phyloP scores from a whole-genome alignment of 2,888 invertebrate species.

The Metallyticus violacea region DNA sequence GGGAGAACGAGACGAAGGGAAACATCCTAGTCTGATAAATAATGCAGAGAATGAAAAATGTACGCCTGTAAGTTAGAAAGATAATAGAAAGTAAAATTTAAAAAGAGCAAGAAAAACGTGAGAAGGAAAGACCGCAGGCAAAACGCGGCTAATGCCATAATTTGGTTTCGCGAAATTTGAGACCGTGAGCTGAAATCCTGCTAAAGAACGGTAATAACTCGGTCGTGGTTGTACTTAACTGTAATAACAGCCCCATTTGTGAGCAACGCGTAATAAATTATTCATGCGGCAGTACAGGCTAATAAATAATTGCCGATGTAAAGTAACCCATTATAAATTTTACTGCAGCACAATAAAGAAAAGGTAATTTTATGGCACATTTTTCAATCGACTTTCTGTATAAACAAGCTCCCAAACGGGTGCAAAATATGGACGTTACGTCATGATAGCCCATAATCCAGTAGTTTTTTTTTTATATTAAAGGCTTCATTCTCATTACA shows the following conservation, averaged over 20 bases:
- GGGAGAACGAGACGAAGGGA: accelerated
- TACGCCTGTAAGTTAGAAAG: neutral
- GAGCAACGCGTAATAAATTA: neutral
- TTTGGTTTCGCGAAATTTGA: neutral
- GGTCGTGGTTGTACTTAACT: neutral
- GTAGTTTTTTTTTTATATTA: too few relatives aligned
- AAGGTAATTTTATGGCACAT: neutral
- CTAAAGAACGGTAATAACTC: neutral
- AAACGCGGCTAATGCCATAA: neutral
- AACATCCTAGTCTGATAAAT: too few relatives aligned
- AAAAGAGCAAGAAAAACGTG: neutral
- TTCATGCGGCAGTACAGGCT: neutral
- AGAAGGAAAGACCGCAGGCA: neutral
- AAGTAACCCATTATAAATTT: neutral
- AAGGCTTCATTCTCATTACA: too few relatives aligned
- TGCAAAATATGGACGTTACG: neutral
- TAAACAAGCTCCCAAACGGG: neutral
- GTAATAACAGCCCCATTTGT: neutral
- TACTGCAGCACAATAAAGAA: neutral
- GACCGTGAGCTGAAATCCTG: neutral
- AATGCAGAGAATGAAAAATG: too few relatives aligned
- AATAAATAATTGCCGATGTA: neutral
- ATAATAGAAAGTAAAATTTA: neutral
- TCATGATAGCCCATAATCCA: neutral
- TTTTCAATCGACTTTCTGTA: neutral